A percentile compares a stretch with the other conserved stretches of the same genome.
phyloP scores from a whole-genome alignment of 1,140 invertebrate species.

The Drosophila aff. region DNA sequence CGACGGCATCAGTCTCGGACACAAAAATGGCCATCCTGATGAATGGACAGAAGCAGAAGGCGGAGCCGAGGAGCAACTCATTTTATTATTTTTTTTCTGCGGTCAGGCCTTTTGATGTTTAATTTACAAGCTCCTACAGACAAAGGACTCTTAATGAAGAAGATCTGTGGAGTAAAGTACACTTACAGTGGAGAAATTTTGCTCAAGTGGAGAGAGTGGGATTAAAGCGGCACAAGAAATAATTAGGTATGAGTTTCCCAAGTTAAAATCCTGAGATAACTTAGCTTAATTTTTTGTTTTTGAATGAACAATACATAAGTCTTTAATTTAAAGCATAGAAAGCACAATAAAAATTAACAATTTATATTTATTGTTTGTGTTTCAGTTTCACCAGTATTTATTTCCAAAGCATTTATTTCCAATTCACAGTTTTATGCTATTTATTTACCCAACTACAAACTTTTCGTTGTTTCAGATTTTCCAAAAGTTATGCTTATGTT shows the following conservation, averaged over 20 bases:
- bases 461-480: constrained; percentile 19
- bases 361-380: not conserved
- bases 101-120: constrained; percentile 49
- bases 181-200: not conserved
- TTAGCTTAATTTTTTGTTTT: not conserved
- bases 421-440: not conserved
- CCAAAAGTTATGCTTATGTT: constrained; percentile 10
- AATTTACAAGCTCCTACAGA: constrained; percentile 28
- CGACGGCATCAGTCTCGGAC: constrained; percentile 20
- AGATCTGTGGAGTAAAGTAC: not conserved
- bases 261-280: too few relatives aligned
- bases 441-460: not conserved
- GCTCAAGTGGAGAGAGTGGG: constrained; percentile 1
- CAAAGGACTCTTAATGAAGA: constrained; percentile 16
- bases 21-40: constrained; percentile 24
- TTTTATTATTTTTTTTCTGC: not conserved
- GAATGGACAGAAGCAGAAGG: constrained; percentile 14
- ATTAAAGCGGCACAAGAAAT: not conserved
- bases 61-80: constrained; percentile 4
- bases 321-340: not conserved
- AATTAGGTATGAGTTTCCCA: not conserved
- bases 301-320: not conserved
- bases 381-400: not conserved
- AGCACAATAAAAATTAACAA: not conserved
- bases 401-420: not conserved